phyloP scores from a whole-genome alignment of 2,113 vertebrate species.

The Osmerus eperlanus region DNA sequence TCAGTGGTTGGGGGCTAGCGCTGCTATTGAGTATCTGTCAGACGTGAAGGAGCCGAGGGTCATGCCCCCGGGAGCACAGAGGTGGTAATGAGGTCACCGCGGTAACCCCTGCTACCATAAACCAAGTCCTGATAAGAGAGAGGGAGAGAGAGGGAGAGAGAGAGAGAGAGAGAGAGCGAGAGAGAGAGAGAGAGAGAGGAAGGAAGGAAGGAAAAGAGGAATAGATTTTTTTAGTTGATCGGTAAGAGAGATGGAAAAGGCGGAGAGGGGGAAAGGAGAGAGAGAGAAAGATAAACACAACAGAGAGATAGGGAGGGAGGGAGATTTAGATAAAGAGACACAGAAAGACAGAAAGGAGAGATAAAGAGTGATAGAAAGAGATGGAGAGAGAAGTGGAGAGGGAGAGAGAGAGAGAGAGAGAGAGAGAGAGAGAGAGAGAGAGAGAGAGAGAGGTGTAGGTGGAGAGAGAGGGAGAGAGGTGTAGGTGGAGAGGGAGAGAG shows the following conservation, averaged over 20 bases:
- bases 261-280: no score
- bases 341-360: slow-evolving; percentile 8
- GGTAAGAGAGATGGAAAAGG: no score
- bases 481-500: no score
- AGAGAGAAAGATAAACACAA: no score
- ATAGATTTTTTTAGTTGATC: no score
- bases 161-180: slow-evolving; percentile 21
- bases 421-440: neutral
- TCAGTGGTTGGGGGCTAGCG: slow-evolving; percentile 60
- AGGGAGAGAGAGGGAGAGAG: slow-evolving; percentile 27
- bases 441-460: neutral
- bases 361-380: slow-evolving; percentile 13
- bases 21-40: slow-evolving; percentile 87
- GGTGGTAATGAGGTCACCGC: slow-evolving; percentile 66
- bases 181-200: neutral
- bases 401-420: slow-evolving; percentile 18
- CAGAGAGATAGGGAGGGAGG: no score
- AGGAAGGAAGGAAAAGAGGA: no score
- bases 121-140: slow-evolving; percentile 23
- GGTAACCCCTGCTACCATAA: slow-evolving; percentile 41
- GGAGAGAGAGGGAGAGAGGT: no score
- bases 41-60: slow-evolving; percentile 78
- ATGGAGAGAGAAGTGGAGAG: slow-evolving; percentile 19
- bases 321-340: neutral
- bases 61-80: slow-evolving; percentile 61